These are phyloP conservation scores for Frankliniella intonsa DNA, from an alignment of 2,888 invertebrate genomes.

Conservation along the genomic window DNA sequence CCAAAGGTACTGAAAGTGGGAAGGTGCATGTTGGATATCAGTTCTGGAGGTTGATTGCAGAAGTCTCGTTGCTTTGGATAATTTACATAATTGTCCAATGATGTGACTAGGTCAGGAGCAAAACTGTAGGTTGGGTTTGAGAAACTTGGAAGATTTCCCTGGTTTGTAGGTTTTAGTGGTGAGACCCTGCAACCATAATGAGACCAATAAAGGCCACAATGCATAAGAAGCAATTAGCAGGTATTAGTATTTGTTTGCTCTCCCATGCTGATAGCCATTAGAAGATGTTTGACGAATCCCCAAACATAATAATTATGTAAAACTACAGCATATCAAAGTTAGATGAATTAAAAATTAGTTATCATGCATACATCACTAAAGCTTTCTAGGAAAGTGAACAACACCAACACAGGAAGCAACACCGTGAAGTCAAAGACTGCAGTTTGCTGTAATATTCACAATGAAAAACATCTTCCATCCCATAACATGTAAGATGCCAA, in stretches of 20 bases:
- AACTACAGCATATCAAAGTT: not conserved
- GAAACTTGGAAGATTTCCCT: not conserved
- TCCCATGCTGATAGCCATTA: not conserved
- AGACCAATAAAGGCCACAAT: not conserved
- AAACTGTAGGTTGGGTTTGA: conserved; percentile 14
- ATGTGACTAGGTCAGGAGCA: conserved; percentile 1
- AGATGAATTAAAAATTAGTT: not conserved
- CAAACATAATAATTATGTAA: not conserved
- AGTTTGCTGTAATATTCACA: too few species aligned
- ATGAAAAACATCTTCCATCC: too few species aligned
- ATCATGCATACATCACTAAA: not conserved
- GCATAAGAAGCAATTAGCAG: not conserved
- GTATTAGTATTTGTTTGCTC: not conserved
- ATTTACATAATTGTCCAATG: conserved; percentile 15
- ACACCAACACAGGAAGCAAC: too few species aligned
- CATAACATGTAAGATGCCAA: too few species aligned
- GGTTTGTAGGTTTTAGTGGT: conserved; percentile 1
- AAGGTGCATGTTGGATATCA: not conserved
- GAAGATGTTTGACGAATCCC: not conserved
- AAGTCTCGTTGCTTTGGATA: conserved; percentile 3
- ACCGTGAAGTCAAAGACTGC: too few species aligned
- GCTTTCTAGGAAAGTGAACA: too few species aligned
- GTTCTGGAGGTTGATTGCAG: not conserved
- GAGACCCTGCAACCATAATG: not conserved
- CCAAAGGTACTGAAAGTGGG: conserved; percentile 17